Conservation (phyloP, 2,113 vertebrate genomes). For the Hipposideros armiger region DNA sequence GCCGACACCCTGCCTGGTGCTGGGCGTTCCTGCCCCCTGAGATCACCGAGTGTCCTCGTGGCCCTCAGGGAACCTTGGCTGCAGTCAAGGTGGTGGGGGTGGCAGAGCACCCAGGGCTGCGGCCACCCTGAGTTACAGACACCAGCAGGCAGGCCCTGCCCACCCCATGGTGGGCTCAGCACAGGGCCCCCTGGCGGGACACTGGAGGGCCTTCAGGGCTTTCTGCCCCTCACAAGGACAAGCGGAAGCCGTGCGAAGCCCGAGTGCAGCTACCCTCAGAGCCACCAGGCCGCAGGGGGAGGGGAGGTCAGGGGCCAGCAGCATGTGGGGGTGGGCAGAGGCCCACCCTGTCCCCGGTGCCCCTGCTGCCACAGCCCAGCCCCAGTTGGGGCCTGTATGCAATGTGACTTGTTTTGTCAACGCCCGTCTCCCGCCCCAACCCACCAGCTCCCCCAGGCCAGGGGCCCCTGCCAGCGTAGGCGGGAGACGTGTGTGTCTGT, state of each 20-base stretch:
- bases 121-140: neutral
- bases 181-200: neutral
- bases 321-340: no score
- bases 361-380: no score
- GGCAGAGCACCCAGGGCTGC: accelerated
- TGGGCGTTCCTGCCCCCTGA: neutral
- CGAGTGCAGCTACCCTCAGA: no score
- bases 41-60: neutral
- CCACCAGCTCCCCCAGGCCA: neutral
- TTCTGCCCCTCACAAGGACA: accelerated
- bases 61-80: neutral
- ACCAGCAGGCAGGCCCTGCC: accelerated
- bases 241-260: neutral
- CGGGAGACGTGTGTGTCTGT: no score
- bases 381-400: no score
- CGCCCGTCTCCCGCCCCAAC: no score
- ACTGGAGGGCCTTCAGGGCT: neutral
- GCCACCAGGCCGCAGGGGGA: no score
- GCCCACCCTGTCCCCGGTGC: no score
- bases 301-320: no score
- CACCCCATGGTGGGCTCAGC: neutral
- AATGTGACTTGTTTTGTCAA: no score
- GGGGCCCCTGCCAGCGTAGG: neutral
- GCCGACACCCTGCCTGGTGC: neutral
- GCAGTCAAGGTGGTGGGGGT: neutral